phyloP scores from a whole-genome alignment of 1,140 invertebrate genomes.

The Ceratoteleas bidentatus region DNA sequence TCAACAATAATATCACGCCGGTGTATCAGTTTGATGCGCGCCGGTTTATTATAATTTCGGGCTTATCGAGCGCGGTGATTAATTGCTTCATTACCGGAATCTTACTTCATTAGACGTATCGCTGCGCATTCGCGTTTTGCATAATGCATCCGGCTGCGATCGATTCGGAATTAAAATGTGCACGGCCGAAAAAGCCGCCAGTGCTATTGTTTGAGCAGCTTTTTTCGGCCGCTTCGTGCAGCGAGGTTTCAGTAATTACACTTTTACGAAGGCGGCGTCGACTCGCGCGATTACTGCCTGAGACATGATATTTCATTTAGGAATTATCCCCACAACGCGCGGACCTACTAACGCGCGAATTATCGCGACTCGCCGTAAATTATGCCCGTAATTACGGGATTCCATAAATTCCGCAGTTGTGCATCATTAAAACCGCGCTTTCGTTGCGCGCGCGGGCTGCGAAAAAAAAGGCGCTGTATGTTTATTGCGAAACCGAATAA shows the following conservation, averaged over 20 bases:
- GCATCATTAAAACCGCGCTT: conserved; percentile 57
- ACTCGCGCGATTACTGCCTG: conserved; percentile 38
- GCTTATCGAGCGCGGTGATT: conserved; percentile 52
- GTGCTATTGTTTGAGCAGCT: too few relatives aligned
- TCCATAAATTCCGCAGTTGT: conserved; percentile 54
- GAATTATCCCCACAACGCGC: conserved; percentile 40
- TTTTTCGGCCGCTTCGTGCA: too few relatives aligned
- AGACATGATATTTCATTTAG: conserved; percentile 52
- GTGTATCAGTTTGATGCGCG: conserved; percentile 35
- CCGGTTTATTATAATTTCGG: conserved; percentile 55
- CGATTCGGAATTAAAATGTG: conserved; percentile 19
- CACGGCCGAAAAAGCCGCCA: too few relatives aligned
- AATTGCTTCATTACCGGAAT: conserved; percentile 63
- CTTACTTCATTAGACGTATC: conserved; percentile 63
- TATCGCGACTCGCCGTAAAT: conserved; percentile 50
- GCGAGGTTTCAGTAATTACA: conserved; percentile 21
- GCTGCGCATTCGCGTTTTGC: conserved; percentile 50
- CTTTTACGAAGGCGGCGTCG: conserved; percentile 15
- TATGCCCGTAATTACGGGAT: conserved; percentile 52
- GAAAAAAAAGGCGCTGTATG: conserved; percentile 26
- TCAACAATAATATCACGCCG: conserved; percentile 32
- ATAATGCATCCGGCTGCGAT: conserved; percentile 44
- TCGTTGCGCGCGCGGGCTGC: conserved; percentile 4
- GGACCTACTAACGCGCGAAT: conserved; percentile 50
- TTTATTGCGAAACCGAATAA: conserved; percentile 48